phyloP scores from a whole-genome alignment of 1,140 invertebrate genomes.

The Drosophila ananassae region DNA sequence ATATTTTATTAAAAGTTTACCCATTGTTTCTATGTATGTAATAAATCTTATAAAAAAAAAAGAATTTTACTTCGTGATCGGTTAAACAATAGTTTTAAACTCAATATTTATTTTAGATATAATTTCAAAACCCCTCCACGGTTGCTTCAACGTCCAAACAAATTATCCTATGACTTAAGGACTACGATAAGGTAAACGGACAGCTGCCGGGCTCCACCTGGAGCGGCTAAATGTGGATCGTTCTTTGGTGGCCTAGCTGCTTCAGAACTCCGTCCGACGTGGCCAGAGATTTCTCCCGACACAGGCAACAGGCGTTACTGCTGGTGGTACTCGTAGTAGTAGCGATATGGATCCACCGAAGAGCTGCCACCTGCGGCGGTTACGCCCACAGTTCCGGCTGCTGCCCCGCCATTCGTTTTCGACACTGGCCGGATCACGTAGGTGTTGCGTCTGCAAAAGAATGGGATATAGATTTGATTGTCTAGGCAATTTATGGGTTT shows the following conservation, averaged over 20 bases:
- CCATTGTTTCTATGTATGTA: background rate
- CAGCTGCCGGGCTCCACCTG: conserved; percentile 26
- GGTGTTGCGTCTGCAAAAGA: conserved; percentile 85
- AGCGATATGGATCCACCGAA: conserved; percentile 85
- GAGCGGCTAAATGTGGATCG: conserved; percentile 39
- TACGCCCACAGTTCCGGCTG: conserved; percentile 32
- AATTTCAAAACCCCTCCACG: conserved; percentile 2
- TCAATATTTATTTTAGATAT: conserved; percentile 24
- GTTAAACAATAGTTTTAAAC: background rate
- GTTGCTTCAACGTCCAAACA: conserved; percentile 23
- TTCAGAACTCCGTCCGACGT: conserved; percentile 23
- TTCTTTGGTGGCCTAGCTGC: conserved; percentile 76
- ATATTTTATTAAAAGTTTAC: background rate
- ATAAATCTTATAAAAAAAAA: background rate
- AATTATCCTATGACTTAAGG: conserved; percentile 59
- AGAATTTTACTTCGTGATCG: background rate
- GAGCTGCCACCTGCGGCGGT: conserved; percentile 72
- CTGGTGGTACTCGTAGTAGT: conserved; percentile 85
- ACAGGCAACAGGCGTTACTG: conserved; percentile 37
- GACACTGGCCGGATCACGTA: conserved; percentile 86
- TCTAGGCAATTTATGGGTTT: conserved; percentile 40
- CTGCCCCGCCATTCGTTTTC: conserved; percentile 54
- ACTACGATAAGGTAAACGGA: conserved; percentile 55
- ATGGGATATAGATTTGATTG: background rate
- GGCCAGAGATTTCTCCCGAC: conserved; percentile 32